Conservation (phyloP, 1,140 invertebrate genomes). For the Amyelois transitella region DNA sequence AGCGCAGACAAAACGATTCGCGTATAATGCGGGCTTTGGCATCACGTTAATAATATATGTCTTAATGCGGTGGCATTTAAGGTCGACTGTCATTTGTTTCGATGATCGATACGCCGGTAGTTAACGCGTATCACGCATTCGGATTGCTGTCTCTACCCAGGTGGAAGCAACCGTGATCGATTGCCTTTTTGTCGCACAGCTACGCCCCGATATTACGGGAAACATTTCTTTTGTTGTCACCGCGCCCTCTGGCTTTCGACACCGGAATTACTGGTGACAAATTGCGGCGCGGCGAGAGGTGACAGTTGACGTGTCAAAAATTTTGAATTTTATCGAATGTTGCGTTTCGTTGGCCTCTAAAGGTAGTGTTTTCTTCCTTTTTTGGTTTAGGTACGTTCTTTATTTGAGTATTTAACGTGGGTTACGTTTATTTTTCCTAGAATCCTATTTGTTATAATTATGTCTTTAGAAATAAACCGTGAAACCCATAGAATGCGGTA, state of each 20-base stretch:
- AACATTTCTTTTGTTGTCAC: constrained; percentile 34
- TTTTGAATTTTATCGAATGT: constrained; percentile 3
- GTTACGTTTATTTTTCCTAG: too few species aligned
- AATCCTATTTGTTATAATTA: too few species aligned
- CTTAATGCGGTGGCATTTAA: constrained; percentile 1
- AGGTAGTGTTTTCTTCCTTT: neutral
- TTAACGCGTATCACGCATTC: constrained; percentile 41
- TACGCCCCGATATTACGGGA: constrained; percentile 25
- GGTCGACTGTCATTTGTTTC: constrained; percentile 10
- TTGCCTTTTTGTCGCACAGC: constrained; percentile 33
- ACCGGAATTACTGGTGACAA: constrained; percentile 24
- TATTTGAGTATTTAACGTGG: too few species aligned
- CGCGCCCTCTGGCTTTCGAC: constrained; percentile 18
- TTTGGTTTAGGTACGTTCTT: neutral
- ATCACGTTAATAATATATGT: constrained; percentile 5
- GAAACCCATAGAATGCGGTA: neutral
- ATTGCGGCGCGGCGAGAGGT: constrained; percentile 12
- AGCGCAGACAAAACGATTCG: constrained; percentile 38
- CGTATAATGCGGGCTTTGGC: constrained; percentile 27
- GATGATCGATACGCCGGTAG: constrained; percentile 19
- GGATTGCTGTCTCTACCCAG: constrained; percentile 33
- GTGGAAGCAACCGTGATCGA: constrained; percentile 35
- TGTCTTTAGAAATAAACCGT: too few species aligned
- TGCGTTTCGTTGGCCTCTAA: neutral
- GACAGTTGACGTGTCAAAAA: constrained; percentile 5